phyloP scores from a whole-genome alignment of 2,888 invertebrate species.

The Falcaria lacertinaria region DNA sequence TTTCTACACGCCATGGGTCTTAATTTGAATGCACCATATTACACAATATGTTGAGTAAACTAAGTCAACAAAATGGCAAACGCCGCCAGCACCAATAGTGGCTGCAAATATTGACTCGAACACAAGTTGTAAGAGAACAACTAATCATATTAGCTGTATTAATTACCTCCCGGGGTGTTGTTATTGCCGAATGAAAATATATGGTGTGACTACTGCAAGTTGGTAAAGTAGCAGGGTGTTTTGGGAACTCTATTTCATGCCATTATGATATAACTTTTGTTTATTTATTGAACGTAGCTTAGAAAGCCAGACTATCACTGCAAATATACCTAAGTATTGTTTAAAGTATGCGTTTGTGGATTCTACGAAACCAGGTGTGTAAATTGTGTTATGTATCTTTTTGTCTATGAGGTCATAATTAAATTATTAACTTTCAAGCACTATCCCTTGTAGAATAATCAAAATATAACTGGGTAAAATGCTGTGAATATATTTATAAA shows the following conservation, averaged over 20 bases:
- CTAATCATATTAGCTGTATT: slow-evolving; percentile 76
- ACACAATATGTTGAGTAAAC: not conserved
- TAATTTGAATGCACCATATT: slow-evolving; percentile 1
- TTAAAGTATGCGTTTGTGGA: too few relatives aligned
- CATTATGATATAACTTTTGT: slow-evolving; percentile 11
- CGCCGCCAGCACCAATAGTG: slow-evolving; percentile 6
- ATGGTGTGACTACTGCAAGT: slow-evolving; percentile 45
- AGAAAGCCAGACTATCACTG: not conserved
- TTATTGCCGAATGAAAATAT: slow-evolving; percentile 72
- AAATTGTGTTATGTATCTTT: too few relatives aligned
- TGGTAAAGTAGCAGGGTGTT: slow-evolving; percentile 12
- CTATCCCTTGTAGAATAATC: too few relatives aligned
- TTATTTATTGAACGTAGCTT: slow-evolving; percentile 15
- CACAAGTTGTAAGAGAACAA: slow-evolving; percentile 52
- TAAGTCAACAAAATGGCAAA: not conserved
- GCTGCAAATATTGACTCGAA: slow-evolving; percentile 12
- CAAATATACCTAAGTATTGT: too few relatives aligned
- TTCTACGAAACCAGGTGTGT: too few relatives aligned
- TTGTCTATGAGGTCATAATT: too few relatives aligned
- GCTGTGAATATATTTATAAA: too few relatives aligned
- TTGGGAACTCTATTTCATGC: slow-evolving; percentile 25
- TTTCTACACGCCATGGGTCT: too few relatives aligned
- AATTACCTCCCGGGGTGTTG: slow-evolving; percentile 62
- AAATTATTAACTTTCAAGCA: too few relatives aligned
- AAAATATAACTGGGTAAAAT: too few relatives aligned